These are phyloP conservation scores for Xiphophorus hellerii DNA, from an alignment of 2,113 vertebrate genomes.

Conservation along the genomic window DNA sequence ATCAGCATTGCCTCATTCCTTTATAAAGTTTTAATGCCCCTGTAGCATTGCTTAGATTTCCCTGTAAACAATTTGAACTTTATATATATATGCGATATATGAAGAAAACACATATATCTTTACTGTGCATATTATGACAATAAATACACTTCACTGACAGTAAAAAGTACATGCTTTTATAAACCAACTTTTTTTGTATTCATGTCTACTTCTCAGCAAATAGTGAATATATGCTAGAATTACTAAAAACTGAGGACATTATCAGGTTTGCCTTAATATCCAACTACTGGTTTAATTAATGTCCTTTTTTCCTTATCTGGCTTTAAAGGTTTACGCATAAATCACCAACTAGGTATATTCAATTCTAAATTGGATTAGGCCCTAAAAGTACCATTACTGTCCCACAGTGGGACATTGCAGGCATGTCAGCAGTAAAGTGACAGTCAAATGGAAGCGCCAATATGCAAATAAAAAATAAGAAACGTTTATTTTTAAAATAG, in stretches of 20 bases:
- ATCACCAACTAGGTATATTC: constrained; percentile 10
- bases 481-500: too few species aligned
- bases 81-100: not conserved
- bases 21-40: not conserved
- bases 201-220: not conserved
- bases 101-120: not conserved
- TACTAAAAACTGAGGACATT: constrained; percentile 34
- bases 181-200: not conserved
- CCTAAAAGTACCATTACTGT: constrained; percentile 23
- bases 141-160: too few species aligned
- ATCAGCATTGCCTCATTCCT: not conserved
- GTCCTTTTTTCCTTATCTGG: constrained; percentile 2
- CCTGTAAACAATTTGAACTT: not conserved
- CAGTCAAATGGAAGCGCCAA: too few species aligned
- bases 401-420: too few species aligned
- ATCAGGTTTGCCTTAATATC: constrained; percentile 36
- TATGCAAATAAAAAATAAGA: too few species aligned
- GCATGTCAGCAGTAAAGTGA: too few species aligned
- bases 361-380: constrained; percentile 33
- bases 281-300: constrained; percentile 34
- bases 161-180: too few species aligned
- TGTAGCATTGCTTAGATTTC: constrained; percentile 19
- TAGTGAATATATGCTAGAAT: constrained; percentile 32
- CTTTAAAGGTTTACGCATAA: constrained; percentile 10
- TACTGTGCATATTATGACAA: not conserved